phyloP scores from a whole-genome alignment of 2,113 vertebrate species.

The Tauraco erythrolophus region DNA sequence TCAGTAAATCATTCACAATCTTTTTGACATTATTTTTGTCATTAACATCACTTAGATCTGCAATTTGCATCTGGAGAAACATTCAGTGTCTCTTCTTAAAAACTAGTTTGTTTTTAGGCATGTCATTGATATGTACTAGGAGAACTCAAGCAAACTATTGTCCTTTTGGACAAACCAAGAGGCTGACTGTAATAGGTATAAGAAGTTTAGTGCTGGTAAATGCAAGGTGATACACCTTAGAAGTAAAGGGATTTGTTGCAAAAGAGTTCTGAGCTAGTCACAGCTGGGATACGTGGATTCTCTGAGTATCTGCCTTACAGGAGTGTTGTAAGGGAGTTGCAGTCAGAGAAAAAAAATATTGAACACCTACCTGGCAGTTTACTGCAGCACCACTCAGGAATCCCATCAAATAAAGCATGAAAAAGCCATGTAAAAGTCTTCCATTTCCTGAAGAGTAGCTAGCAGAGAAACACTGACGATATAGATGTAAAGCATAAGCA shows the following conservation, averaged over 20 bases:
- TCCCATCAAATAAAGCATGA: neutral
- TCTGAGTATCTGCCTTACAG: neutral
- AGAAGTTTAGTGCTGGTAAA: neutral
- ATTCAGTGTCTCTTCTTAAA: neutral
- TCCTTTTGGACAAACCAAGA: neutral
- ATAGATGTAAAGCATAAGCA: neutral
- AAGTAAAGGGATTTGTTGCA: neutral
- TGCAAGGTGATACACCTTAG: neutral
- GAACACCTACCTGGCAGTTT: neutral
- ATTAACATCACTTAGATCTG: neutral
- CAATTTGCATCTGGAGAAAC: neutral
- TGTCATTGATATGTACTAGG: neutral
- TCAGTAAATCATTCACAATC: too few species aligned
- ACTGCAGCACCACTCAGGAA: neutral
- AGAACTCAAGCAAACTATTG: neutral
- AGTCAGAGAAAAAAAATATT: neutral
- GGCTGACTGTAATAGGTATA: neutral
- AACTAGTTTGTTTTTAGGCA: neutral
- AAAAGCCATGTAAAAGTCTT: neutral
- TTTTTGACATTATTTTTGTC: too few species aligned
- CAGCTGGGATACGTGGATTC: neutral
- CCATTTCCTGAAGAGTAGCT: neutral
- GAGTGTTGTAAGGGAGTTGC: neutral
- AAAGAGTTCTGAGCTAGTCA: neutral
- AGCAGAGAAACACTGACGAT: neutral